Evolutionary conservation across 2,113 vertebrate species (phyloP).

Genomic region (Nerophis lumbriciformis): DNA sequence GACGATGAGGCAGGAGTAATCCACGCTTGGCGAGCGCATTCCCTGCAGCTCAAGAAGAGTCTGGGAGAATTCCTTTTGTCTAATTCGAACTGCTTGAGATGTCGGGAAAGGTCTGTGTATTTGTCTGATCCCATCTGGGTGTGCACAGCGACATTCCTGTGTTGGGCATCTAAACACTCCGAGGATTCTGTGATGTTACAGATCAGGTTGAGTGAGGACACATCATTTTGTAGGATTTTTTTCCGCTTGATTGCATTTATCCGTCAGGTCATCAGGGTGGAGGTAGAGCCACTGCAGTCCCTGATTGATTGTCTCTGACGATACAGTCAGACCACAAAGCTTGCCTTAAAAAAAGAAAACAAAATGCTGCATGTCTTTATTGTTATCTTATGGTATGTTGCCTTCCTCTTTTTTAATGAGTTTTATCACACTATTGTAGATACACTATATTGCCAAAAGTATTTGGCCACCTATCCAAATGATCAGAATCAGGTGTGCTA

Average conservation of each 20-base stretch:
- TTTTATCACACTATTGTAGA: too few relatives aligned
- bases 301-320: not conserved
- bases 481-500: too few relatives aligned
- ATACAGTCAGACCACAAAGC: not conserved
- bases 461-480: too few relatives aligned
- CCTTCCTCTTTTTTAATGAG: too few relatives aligned
- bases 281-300: not conserved
- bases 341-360: too few relatives aligned
- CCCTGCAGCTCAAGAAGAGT: slow-evolving; percentile 31
- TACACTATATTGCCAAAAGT: too few relatives aligned
- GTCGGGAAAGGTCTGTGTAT: slow-evolving; percentile 5
- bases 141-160: slow-evolving; percentile 6
- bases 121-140: slow-evolving; percentile 6
- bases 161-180: not conserved
- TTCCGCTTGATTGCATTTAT: slow-evolving; percentile 2
- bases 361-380: too few relatives aligned
- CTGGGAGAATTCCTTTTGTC: slow-evolving; percentile 44
- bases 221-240: not conserved
- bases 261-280: not conserved
- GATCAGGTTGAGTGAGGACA: not conserved
- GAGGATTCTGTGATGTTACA: not conserved
- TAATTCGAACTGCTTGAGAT: slow-evolving; percentile 34
- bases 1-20: slow-evolving; percentile 40
- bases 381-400: too few relatives aligned
- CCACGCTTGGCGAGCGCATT: slow-evolving; percentile 39